These are phyloP conservation scores for Drosophila sp. DNA, from an alignment of 1,140 invertebrate species.

Conservation along the genomic window DNA sequence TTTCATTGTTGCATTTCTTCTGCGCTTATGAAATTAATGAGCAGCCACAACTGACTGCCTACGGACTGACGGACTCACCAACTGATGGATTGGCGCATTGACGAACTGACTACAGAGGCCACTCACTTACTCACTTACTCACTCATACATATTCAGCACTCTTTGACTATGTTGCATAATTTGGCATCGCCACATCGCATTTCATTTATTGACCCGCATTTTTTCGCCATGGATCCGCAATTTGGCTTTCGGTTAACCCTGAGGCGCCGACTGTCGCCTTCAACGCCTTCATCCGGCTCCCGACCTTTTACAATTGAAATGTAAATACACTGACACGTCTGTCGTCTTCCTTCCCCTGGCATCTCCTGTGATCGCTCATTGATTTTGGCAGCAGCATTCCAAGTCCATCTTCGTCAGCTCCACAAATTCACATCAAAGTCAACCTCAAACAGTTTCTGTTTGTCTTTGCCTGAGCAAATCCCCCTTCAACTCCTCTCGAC, in stretches of 20 bases:
- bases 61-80: constrained; percentile 30
- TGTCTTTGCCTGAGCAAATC: constrained; percentile 39
- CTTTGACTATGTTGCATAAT: constrained; percentile 65
- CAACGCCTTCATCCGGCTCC: constrained; percentile 26
- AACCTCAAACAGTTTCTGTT: constrained; percentile 37
- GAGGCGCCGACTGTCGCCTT: constrained; percentile 53
- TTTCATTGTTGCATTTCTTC: constrained; percentile 83
- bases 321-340: constrained; percentile 54
- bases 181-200: constrained; percentile 45
- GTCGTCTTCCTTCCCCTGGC: background rate
- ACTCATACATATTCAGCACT: background rate
- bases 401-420: constrained; percentile 30
- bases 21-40: constrained; percentile 83
- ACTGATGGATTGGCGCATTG: constrained; percentile 1
- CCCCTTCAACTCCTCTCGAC: constrained; percentile 7
- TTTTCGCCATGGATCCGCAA: constrained; percentile 58
- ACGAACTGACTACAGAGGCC: constrained; percentile 8
- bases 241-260: constrained; percentile 63
- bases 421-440: constrained; percentile 17
- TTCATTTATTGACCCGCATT: constrained; percentile 78
- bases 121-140: constrained; percentile 1
- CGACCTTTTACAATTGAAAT: constrained; percentile 77
- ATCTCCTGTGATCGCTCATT: constrained; percentile 15
- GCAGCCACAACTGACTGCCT: constrained; percentile 52
- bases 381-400: constrained; percentile 38